phyloP scores from a whole-genome alignment of 2,797 vertebrate genomes.

The Cryptoblepharus egeriae region DNA sequence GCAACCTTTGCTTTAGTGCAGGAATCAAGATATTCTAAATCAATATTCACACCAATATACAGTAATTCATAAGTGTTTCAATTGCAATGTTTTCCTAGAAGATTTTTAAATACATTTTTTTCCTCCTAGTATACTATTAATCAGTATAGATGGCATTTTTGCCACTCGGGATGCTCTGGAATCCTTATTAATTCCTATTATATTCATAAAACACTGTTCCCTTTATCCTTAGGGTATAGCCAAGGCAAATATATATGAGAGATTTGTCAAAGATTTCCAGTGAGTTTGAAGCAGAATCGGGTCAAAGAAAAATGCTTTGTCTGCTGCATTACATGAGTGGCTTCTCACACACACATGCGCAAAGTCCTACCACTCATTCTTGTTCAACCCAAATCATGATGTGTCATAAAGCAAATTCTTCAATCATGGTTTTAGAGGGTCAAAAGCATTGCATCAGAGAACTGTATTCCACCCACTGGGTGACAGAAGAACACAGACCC shows the following conservation, averaged over 20 bases:
- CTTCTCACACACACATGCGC: not conserved
- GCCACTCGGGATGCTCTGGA: no score
- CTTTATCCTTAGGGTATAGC: not conserved
- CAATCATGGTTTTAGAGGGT: not conserved
- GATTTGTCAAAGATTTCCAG: not conserved
- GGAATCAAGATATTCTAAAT: not conserved
- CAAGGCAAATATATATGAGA: not conserved
- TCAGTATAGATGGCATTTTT: not conserved
- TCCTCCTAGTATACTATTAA: not conserved
- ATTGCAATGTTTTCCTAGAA: not conserved
- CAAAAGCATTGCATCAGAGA: not conserved
- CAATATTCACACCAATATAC: not conserved
- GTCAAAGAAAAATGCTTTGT: no score
- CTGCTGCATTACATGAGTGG: not conserved
- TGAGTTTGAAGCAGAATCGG: not conserved
- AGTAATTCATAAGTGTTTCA: not conserved
- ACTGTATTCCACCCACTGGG: not conserved
- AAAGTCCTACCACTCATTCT: not conserved
- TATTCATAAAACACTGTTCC: not conserved
- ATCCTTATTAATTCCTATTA: not conserved
- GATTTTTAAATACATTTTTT: not conserved
- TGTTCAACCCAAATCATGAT: rapidly evolving
- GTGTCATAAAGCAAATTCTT: not conserved
- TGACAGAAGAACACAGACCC: not conserved
- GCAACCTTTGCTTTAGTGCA: not conserved